Conservation (phyloP, 2,797 vertebrate genomes). For the Sebastes steindachneri region DNA sequence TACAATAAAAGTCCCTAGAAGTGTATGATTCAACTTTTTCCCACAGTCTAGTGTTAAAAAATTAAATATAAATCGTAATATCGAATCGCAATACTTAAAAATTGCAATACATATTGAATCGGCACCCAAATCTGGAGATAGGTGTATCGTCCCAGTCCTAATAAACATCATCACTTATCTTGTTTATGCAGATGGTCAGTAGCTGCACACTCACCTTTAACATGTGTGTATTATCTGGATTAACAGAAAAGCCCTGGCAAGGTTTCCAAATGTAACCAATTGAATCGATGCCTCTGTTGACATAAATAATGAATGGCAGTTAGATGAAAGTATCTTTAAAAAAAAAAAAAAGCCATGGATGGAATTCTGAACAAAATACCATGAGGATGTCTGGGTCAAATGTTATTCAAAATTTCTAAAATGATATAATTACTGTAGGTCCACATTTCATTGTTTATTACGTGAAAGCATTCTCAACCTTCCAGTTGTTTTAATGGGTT, state of each 20-base stretch:
- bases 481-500: background rate
- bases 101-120: no score
- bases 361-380: background rate
- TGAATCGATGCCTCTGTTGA: background rate
- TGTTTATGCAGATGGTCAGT: background rate
- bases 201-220: no score
- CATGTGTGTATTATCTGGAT: no score
- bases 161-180: background rate
- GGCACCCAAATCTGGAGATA: no score
- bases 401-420: background rate
- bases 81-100: no score
- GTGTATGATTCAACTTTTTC: accelerated
- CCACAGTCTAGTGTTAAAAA: accelerated
- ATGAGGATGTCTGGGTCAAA: background rate
- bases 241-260: no score
- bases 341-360: background rate
- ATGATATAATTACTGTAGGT: background rate
- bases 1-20: no score
- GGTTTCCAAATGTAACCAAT: background rate
- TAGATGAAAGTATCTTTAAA: background rate
- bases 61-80: no score
- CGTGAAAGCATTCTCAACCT: background rate
- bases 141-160: no score
- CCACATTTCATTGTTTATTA: background rate
- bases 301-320: background rate